phyloP scores from a whole-genome alignment of 2,888 invertebrate species.

The Ceratothoa steindachneri region DNA sequence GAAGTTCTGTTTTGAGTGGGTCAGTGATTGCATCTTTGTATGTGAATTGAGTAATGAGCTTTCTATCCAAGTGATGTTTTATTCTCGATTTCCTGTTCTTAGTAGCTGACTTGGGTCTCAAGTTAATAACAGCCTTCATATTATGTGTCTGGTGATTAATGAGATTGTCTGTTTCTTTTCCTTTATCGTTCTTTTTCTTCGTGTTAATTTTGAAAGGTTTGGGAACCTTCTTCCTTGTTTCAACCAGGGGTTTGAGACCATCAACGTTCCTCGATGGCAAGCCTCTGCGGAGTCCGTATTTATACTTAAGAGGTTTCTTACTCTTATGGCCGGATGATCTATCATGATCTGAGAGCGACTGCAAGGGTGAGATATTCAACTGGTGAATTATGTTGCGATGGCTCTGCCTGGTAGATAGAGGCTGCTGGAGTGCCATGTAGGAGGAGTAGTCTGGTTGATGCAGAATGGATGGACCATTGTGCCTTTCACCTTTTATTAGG shows the following conservation, averaged over 20 bases:
- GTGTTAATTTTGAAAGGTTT: conserved; percentile 14
- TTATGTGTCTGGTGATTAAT: neutral
- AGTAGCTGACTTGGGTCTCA: neutral
- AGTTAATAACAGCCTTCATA: neutral
- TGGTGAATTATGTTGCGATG: neutral
- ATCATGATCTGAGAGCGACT: neutral
- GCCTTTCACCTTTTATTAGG: no score
- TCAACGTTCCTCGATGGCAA: conserved; percentile 39
- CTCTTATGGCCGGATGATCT: neutral
- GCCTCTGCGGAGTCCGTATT: conserved; percentile 43
- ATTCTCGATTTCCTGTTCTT: no score
- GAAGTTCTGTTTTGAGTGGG: conserved; percentile 24
- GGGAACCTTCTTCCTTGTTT: neutral
- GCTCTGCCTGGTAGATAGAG: neutral
- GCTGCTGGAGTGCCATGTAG: neutral
- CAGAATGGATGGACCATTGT: neutral
- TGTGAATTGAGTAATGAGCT: conserved; percentile 18
- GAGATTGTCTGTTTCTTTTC: neutral
- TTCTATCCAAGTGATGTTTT: neutral
- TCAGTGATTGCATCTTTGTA: conserved; percentile 43
- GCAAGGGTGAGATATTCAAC: neutral
- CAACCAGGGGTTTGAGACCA: conserved; percentile 1
- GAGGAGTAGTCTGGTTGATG: neutral
- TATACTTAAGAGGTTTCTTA: conserved; percentile 23
- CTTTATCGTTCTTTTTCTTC: neutral